phyloP scores from a whole-genome alignment of 1,140 invertebrate genomes.

The Asbolus verrucosus region DNA sequence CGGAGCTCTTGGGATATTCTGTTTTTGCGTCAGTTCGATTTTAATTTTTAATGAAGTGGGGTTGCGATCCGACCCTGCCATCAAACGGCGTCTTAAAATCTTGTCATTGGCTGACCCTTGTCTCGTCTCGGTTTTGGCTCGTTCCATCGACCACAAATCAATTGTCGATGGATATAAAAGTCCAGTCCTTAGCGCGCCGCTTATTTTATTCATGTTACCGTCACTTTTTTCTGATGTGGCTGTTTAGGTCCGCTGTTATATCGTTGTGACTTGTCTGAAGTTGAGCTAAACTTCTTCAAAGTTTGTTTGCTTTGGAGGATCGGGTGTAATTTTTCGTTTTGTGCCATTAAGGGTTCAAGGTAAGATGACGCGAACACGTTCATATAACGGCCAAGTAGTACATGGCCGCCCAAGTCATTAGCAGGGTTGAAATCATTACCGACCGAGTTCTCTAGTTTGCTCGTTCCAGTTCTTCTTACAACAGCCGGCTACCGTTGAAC shows the following conservation, averaged over 20 bases:
- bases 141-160: conserved; percentile 6
- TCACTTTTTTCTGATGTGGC: conserved; percentile 22
- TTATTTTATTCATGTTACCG: conserved; percentile 17
- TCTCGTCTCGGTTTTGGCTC: background rate
- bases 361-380: conserved; percentile 31
- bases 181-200: background rate
- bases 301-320: background rate
- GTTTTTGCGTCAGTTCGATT: background rate
- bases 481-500: conserved; percentile 19
- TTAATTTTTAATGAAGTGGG: conserved; percentile 22
- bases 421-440: conserved; percentile 37
- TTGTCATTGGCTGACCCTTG: conserved; percentile 13
- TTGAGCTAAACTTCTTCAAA: too few species aligned
- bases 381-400: too few species aligned
- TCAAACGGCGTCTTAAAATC: conserved; percentile 3
- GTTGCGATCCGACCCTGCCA: background rate
- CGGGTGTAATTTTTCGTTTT: too few species aligned
- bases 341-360: background rate
- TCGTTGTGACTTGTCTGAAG: too few species aligned
- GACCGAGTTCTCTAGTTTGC: conserved; percentile 18
- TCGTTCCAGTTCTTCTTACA: conserved; percentile 32
- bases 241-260: too few species aligned
- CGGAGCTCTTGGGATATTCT: background rate
- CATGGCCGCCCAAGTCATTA: conserved; percentile 18
- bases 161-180: conserved; percentile 9